Evolutionary conservation across 2,888 invertebrate genomes (phyloP), one percentile per base, ranked within the genome.

Genomic region (Drymonia ruficornis): DNA sequence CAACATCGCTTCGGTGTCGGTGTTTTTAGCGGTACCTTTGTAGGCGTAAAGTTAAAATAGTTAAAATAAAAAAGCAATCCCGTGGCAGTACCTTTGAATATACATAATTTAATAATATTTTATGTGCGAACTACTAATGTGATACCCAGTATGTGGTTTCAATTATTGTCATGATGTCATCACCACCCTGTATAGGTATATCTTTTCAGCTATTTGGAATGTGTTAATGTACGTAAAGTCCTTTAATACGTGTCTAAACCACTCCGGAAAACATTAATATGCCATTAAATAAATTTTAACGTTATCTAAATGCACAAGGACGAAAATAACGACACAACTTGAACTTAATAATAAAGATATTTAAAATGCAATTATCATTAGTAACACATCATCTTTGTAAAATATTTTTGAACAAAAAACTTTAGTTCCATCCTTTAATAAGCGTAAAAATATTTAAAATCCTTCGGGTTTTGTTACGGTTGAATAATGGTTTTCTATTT

Each of bases 281-380:
- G n/a, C 5, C 36, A 36, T 36, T 36, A 36, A 36, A 36, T 1
- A n/a, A 36, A 36, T 36, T n/a, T n/a, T n/a, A n/a, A n/a, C n/a
- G n/a, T n/a, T n/a, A n/a, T n/a, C n/a, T n/a, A 36, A n/a, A 36
- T 5, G 3, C 13, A 36, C 42, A 42, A 42, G 42, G 42, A 42
- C 42, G 16, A 16, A 16, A 16, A 15, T 42, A 16, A 42, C 18
- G 42, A 42, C 18, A 16, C 0, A 2, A 23, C 23, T 7, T 23
- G 6, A 7, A 6, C 15, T 11, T 31, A 2, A 31, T 31, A 31
- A 1, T 40, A 40, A 15, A 42, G 16, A 34, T 34, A 47, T 47
- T 47, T 47, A 47, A 47, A 34, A 34, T 0, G 16, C 34, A 47
- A 47, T 47, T 28, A 47, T 34, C 47, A 34, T 47, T 47, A 47